A percentile compares a stretch with the other conserved stretches of the same genome.
Evolutionary conservation across 2,888 invertebrate species (phyloP).

Genomic region (Polymixis flavicincta): DNA sequence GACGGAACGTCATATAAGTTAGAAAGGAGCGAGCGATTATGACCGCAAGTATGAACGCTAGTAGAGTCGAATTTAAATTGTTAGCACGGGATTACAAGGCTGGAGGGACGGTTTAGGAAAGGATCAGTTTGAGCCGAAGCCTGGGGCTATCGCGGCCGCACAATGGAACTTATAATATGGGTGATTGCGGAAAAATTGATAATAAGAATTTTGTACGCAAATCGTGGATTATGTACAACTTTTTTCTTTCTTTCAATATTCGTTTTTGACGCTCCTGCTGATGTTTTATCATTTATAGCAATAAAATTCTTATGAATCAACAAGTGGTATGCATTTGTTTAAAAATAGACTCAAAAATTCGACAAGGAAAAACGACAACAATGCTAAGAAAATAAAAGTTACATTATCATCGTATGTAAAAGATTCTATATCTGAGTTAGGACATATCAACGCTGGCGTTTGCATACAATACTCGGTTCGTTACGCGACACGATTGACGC

Average conservation of each 20-base stretch:
- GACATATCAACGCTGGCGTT: conserved; percentile 70
- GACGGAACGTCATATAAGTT: conserved; percentile 88
- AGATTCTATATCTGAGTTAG: conserved; percentile 68
- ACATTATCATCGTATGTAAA: conserved; percentile 71
- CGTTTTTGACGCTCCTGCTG: conserved; percentile 24
- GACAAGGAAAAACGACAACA: conserved; percentile 18
- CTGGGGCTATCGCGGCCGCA: conserved; percentile 85
- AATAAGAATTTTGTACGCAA: conserved; percentile 74
- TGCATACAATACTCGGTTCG: conserved; percentile 87
- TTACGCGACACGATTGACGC: conserved; percentile 80
- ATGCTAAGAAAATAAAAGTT: conserved; percentile 60
- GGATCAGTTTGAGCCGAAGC: conserved; percentile 86
- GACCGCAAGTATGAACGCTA: conserved; percentile 74
- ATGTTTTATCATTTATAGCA: conserved; percentile 18
- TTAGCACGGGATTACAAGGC: conserved; percentile 69
- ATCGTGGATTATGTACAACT: conserved; percentile 60
- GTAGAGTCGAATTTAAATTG: conserved; percentile 80
- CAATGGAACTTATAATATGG: conserved; percentile 88
- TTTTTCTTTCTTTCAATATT: conserved; percentile 44
- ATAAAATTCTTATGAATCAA: conserved; percentile 41
- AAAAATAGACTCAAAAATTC: conserved; percentile 1
- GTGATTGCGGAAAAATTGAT: conserved; percentile 86
- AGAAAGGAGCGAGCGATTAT: conserved; percentile 78
- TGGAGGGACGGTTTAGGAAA: conserved; percentile 82
- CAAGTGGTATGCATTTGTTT: conserved; percentile 33